A percentile compares a stretch with the other conserved stretches of the same genome.
Conservation (phyloP, 1,140 invertebrate species). For the Zaprionus davidi region DNA sequence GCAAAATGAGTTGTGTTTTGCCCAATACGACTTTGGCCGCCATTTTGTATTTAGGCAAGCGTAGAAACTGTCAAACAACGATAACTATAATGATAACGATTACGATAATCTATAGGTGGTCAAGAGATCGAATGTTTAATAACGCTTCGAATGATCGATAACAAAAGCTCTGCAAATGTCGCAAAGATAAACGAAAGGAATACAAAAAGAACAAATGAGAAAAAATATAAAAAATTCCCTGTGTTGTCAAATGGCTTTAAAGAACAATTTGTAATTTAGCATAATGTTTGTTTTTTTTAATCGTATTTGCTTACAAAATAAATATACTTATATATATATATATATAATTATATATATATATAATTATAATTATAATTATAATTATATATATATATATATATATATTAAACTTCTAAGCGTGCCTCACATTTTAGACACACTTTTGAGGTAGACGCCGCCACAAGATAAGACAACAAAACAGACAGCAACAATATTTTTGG, state of each 20-base stretch:
- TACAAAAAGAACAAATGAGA: slow-evolving; percentile 23
- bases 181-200: slow-evolving; percentile 15
- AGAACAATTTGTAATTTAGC: slow-evolving; percentile 58
- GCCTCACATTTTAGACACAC: slow-evolving; percentile 52
- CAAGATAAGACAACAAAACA: slow-evolving; percentile 21
- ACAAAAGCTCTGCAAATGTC: slow-evolving; percentile 18
- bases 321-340: not conserved
- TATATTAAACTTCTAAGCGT: slow-evolving; percentile 33
- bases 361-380: too few species aligned
- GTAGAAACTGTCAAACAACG: slow-evolving; percentile 31
- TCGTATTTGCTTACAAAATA: slow-evolving; percentile 22
- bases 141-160: slow-evolving; percentile 7
- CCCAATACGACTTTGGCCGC: slow-evolving; percentile 16
- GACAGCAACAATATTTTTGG: slow-evolving; percentile 80
- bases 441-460: slow-evolving; percentile 30
- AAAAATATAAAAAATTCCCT: slow-evolving; percentile 62
- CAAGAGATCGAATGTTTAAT: not conserved
- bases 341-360: slow-evolving; percentile 9
- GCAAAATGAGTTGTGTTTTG: not conserved
- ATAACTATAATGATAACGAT: slow-evolving; percentile 16
- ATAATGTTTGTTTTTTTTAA: slow-evolving; percentile 31
- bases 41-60: slow-evolving; percentile 24
- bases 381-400: too few species aligned
- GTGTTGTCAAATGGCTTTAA: slow-evolving; percentile 78
- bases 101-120: too few species aligned